These are phyloP conservation scores for Capromys pilorides DNA, from an alignment of 2,797 vertebrate genomes.

Conservation along the genomic window DNA sequence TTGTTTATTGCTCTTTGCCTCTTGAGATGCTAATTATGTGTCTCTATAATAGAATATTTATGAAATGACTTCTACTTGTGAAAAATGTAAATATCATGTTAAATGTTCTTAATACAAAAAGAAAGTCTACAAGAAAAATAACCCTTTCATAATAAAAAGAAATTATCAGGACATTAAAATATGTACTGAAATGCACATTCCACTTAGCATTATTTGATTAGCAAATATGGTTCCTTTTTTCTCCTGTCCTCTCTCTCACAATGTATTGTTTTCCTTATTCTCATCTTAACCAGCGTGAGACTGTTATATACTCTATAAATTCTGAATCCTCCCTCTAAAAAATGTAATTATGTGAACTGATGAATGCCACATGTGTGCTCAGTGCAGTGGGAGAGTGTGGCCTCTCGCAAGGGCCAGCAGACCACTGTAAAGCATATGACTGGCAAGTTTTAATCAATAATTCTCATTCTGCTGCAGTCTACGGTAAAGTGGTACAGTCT, in stretches of 20 bases:
- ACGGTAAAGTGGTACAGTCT: background rate
- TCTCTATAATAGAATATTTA: too few species aligned
- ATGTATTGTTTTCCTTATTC: background rate
- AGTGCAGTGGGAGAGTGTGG: background rate
- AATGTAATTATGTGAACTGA: conserved; percentile 17
- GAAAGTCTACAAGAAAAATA: background rate
- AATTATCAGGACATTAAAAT: background rate
- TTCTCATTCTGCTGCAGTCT: background rate
- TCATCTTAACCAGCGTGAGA: background rate
- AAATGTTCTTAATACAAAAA: background rate
- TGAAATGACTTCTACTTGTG: background rate
- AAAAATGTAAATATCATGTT: background rate
- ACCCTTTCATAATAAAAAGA: background rate
- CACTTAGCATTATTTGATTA: background rate
- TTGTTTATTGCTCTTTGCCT: too few species aligned
- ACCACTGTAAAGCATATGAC: background rate
- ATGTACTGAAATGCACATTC: background rate
- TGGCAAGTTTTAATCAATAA: background rate
- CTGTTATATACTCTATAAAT: background rate
- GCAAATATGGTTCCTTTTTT: background rate
- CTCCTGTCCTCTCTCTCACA: background rate
- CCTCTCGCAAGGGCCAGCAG: background rate
- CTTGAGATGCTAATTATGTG: too few species aligned
- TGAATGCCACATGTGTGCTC: background rate
- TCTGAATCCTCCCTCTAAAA: background rate